These are phyloP conservation scores for Stictonetta naevosa DNA, from an alignment of 2,113 vertebrate genomes.

Conservation along the genomic window DNA sequence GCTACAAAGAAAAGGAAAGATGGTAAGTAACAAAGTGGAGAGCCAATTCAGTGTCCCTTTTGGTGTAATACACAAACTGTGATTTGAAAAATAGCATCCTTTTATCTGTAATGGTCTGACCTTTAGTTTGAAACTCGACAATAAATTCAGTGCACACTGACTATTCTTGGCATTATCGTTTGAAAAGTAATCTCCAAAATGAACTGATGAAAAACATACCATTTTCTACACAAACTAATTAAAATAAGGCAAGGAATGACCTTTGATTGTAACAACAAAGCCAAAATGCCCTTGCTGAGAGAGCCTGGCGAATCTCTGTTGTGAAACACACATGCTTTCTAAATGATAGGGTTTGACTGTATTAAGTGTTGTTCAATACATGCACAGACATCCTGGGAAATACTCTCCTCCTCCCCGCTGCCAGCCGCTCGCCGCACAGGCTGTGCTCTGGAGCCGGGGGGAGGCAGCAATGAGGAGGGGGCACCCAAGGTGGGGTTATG, in stretches of 20 bases:
- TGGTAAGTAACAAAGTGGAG: slow-evolving; percentile 72
- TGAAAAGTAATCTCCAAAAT: slow-evolving; percentile 87
- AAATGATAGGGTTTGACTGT: slow-evolving; percentile 57
- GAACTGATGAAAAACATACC: slow-evolving; percentile 87
- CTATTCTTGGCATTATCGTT: slow-evolving; percentile 85
- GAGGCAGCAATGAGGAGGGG: neutral
- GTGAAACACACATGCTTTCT: slow-evolving; percentile 59
- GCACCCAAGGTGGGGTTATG: neutral
- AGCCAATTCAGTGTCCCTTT: slow-evolving; percentile 69
- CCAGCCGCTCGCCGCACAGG: neutral
- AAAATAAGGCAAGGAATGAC: slow-evolving; percentile 84
- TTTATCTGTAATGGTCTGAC: slow-evolving; percentile 84
- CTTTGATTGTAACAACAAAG: slow-evolving; percentile 84
- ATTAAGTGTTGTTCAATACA: slow-evolving; percentile 27
- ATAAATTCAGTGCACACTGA: slow-evolving; percentile 81
- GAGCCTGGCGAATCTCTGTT: slow-evolving; percentile 71
- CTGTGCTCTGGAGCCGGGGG: neutral
- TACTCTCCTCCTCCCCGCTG: neutral
- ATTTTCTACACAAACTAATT: slow-evolving; percentile 87
- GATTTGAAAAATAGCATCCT: slow-evolving; percentile 84
- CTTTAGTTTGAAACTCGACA: slow-evolving; percentile 84
- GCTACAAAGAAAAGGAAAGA: slow-evolving; percentile 86
- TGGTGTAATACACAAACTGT: slow-evolving; percentile 72
- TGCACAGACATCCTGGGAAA: neutral
- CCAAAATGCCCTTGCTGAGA: slow-evolving; percentile 77